A percentile compares a stretch with the other conserved stretches of the same genome.
phyloP scores from a whole-genome alignment of 2,113 vertebrate genomes.

The Microcebus jonahi region DNA sequence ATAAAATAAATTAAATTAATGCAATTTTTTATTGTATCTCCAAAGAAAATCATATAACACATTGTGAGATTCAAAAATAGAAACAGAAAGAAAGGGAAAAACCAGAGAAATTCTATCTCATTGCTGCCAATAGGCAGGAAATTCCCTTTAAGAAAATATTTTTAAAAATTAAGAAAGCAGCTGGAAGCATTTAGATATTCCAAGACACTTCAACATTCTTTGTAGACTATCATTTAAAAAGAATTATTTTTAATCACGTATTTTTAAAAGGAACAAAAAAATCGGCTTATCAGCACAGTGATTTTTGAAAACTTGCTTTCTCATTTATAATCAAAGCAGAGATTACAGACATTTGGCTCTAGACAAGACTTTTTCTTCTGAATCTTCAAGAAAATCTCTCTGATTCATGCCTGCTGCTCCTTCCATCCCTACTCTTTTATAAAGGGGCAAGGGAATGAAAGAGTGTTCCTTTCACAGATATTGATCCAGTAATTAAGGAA shows the following conservation, averaged over 20 bases:
- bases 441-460: not conserved
- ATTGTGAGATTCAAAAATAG: constrained; percentile 60
- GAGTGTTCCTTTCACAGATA: not conserved
- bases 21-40: not conserved
- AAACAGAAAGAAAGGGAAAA: constrained; percentile 21
- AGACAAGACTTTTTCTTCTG: not conserved
- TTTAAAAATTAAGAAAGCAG: constrained; percentile 73
- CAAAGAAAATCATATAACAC: constrained; percentile 31
- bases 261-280: constrained; percentile 51
- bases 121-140: constrained; percentile 70
- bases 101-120: constrained; percentile 13
- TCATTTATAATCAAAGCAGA: constrained; percentile 53
- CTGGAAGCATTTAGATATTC: constrained; percentile 71
- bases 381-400: not conserved
- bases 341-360: not conserved
- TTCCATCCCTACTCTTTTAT: not conserved
- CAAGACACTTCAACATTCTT: constrained; percentile 62
- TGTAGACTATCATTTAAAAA: constrained; percentile 49
- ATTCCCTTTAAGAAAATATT: constrained; percentile 68
- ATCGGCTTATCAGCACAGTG: constrained; percentile 47
- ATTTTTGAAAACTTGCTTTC: constrained; percentile 38
- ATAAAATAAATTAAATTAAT: not conserved
- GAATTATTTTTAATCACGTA: constrained; percentile 23
- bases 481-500: not conserved
- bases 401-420: not conserved